Evolutionary conservation across 2,113 vertebrate species (phyloP).

Genomic region (Apeltes quadracus): DNA sequence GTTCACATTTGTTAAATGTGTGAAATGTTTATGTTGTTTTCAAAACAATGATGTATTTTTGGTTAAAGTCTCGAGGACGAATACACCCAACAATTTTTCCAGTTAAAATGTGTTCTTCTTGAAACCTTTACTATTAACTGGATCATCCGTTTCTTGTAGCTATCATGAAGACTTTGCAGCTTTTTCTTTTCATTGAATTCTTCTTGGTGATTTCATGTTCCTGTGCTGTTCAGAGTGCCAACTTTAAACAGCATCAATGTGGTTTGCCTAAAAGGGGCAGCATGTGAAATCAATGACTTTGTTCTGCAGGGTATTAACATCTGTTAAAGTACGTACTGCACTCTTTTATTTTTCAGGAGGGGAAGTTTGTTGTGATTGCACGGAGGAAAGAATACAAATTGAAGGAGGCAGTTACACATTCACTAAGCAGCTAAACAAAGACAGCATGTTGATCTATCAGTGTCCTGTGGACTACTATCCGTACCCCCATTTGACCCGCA

Average conservation of each 20-base stretch:
- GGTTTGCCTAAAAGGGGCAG: neutral
- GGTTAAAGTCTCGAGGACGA: neutral
- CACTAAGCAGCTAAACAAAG: conserved; percentile 11
- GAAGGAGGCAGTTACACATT: conserved; percentile 54
- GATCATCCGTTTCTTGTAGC: neutral
- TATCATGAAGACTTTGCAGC: neutral
- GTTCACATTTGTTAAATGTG: neutral
- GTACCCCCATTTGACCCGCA: conserved; percentile 28
- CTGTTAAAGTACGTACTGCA: neutral
- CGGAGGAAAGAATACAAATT: conserved; percentile 27
- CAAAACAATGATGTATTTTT: neutral
- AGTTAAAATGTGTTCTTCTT: neutral
- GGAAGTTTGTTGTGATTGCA: conserved; percentile 54
- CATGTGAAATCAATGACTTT: neutral
- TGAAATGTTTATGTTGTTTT: neutral
- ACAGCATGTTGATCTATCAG: conserved; percentile 63
- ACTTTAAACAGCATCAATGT: neutral
- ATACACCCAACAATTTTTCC: neutral
- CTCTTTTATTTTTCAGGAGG: conserved; percentile 34
- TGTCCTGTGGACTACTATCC: conserved; percentile 68
- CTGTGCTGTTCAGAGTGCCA: neutral
- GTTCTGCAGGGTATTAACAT: neutral
- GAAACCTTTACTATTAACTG: neutral
- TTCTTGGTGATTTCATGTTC: neutral
- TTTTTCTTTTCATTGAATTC: neutral